phyloP scores from a whole-genome alignment of 2,888 invertebrate genomes.

The Phania funesta region DNA sequence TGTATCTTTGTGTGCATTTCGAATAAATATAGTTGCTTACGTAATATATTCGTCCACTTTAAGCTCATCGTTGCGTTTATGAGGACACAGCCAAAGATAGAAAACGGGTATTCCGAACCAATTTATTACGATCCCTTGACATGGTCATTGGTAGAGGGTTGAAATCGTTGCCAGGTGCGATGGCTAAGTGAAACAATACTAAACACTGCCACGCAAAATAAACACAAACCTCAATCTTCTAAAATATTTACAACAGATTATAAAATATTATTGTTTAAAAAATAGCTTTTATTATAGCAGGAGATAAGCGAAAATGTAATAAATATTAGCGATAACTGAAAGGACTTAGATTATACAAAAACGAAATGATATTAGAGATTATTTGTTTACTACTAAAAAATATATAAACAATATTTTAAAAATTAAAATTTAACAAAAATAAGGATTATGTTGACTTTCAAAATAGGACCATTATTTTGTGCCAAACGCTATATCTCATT shows the following conservation, averaged over 20 bases:
- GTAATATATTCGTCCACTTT: conserved; percentile 82
- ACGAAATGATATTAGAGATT: too few relatives aligned
- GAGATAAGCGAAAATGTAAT: too few relatives aligned
- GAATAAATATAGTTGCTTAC: conserved; percentile 76
- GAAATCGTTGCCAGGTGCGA: conserved; percentile 85
- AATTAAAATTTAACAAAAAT: too few relatives aligned
- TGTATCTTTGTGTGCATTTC: too few relatives aligned
- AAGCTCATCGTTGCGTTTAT: conserved; percentile 82
- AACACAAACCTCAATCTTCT: conserved; percentile 83
- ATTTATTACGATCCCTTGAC: conserved; percentile 87
- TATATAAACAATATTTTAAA: too few relatives aligned
- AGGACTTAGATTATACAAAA: too few relatives aligned
- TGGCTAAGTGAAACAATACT: conserved; percentile 83
- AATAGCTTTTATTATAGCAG: too few relatives aligned
- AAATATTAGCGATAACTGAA: too few relatives aligned
- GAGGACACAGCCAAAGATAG: conserved; percentile 86
- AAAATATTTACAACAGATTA: conserved; percentile 10
- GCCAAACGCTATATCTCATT: background rate
- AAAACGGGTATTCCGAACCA: conserved; percentile 87
- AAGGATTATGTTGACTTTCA: too few relatives aligned
- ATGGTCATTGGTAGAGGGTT: conserved; percentile 87
- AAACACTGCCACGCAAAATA: conserved; percentile 82
- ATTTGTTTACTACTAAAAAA: too few relatives aligned
- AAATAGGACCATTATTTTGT: too few relatives aligned
- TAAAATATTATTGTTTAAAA: background rate